A percentile compares a stretch with the other conserved stretches of the same genome.
Conservation (phyloP, 2,797 vertebrate genomes). For the Enteromius treurensis region DNA sequence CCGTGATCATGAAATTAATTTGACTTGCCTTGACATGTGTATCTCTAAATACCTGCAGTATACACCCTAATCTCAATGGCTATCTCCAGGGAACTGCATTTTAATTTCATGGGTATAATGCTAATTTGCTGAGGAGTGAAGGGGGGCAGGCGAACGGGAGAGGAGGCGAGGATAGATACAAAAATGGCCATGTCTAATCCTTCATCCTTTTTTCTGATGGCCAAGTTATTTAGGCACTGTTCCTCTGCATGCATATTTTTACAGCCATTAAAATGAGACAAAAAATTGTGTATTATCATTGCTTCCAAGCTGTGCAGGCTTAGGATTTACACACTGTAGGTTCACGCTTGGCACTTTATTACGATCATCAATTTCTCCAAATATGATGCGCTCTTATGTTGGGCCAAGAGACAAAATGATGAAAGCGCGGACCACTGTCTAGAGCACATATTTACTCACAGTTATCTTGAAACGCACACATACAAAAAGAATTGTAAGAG, state of each 20-base stretch:
- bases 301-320: constrained; percentile 46
- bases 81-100: constrained; percentile 61
- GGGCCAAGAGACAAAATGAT: constrained; percentile 46
- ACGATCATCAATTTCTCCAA: constrained; percentile 42
- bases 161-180: constrained; percentile 25
- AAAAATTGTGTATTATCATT: constrained; percentile 54
- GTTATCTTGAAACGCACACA: constrained; percentile 34
- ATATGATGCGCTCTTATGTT: constrained; percentile 48
- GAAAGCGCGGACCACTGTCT: constrained; percentile 34
- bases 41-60: constrained; percentile 64
- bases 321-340: constrained; percentile 48
- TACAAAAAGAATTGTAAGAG: constrained; percentile 33
- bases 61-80: constrained; percentile 58
- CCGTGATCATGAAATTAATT: constrained; percentile 59
- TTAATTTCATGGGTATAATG: constrained; percentile 66
- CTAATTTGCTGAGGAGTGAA: constrained; percentile 54
- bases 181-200: constrained; percentile 55
- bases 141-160: constrained; percentile 17
- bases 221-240: constrained; percentile 53
- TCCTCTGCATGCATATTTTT: constrained; percentile 52
- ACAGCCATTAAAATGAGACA: constrained; percentile 40
- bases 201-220: constrained; percentile 53
- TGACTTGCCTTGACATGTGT: constrained; percentile 59
- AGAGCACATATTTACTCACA: constrained; percentile 32
- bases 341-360: constrained; percentile 49